These are phyloP conservation scores for Tetragnatha versicolor DNA, from an alignment of 1,140 invertebrate species.

Conservation along the genomic window DNA sequence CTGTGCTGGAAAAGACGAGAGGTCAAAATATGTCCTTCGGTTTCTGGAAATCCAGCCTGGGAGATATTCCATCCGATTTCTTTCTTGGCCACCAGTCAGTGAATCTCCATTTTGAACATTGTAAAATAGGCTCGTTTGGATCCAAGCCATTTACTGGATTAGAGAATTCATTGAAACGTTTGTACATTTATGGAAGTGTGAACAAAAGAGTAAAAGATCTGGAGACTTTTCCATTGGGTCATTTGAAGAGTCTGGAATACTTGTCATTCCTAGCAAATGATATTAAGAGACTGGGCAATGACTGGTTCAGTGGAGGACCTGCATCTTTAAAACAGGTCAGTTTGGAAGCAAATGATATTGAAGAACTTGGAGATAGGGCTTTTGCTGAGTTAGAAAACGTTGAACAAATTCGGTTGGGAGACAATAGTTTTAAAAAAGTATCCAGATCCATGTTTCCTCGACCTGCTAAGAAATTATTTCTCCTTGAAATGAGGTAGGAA, in stretches of 20 bases:
- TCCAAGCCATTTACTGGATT: slow-evolving; percentile 30
- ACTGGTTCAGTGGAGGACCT: slow-evolving; percentile 38
- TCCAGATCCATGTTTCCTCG: slow-evolving; percentile 45
- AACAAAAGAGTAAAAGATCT: slow-evolving; percentile 40
- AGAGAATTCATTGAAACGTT: slow-evolving; percentile 16
- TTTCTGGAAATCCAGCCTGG: slow-evolving; percentile 10
- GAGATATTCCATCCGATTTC: slow-evolving; percentile 32
- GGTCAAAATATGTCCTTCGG: slow-evolving; percentile 26
- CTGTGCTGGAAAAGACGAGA: not conserved
- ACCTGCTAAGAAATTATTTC: slow-evolving; percentile 23
- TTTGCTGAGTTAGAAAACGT: slow-evolving; percentile 36
- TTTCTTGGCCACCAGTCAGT: slow-evolving; percentile 24
- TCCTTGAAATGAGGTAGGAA: slow-evolving; percentile 38
- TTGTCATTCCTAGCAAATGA: slow-evolving; percentile 36
- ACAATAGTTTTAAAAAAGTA: slow-evolving; percentile 28
- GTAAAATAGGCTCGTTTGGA: slow-evolving; percentile 38
- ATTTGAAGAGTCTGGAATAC: slow-evolving; percentile 9
- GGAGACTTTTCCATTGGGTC: slow-evolving; percentile 21
- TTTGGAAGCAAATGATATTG: slow-evolving; percentile 44
- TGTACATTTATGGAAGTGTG: slow-evolving; percentile 38
- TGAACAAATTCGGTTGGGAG: slow-evolving; percentile 33
- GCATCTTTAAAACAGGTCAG: slow-evolving; percentile 1
- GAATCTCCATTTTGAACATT: slow-evolving; percentile 31
- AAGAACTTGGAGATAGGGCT: slow-evolving; percentile 38
- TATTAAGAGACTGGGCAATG: slow-evolving; percentile 37